phyloP scores from a whole-genome alignment of 2,888 invertebrate species.

The Syritta pipiens region DNA sequence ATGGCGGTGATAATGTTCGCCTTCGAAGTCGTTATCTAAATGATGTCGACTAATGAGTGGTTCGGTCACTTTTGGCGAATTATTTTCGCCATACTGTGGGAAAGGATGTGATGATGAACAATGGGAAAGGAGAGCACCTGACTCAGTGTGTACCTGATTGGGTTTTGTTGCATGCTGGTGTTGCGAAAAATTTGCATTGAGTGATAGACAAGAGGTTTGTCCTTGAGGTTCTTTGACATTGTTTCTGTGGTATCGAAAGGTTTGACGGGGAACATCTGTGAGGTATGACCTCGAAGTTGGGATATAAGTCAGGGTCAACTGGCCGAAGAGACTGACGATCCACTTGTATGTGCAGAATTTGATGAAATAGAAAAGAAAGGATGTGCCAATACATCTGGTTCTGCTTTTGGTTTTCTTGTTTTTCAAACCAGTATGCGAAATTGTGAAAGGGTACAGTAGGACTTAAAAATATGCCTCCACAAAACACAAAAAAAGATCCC shows the following conservation, averaged over 20 bases:
- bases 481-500: too few species aligned
- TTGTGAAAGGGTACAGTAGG: too few species aligned
- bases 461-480: too few species aligned
- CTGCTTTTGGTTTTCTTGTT: too few species aligned
- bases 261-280: constrained; percentile 33
- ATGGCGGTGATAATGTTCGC: constrained; percentile 31
- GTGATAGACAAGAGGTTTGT: constrained; percentile 52
- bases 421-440: too few species aligned
- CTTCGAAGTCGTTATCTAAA: constrained; percentile 60
- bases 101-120: constrained; percentile 45
- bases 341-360: too few species aligned
- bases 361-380: too few species aligned
- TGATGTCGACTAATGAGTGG: constrained; percentile 64
- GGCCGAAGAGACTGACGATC: too few species aligned
- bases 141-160: constrained; percentile 38
- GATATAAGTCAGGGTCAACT: background rate
- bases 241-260: constrained; percentile 4
- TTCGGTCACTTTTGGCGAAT: constrained; percentile 59
- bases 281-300: background rate
- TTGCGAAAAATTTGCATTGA: constrained; percentile 60
- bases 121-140: constrained; percentile 22
- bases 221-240: constrained; percentile 52
- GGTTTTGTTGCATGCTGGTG: background rate
- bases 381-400: too few species aligned
- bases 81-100: constrained; percentile 47